phyloP scores from a whole-genome alignment of 2,888 invertebrate genomes.

The Drosophila neoperkinsi region DNA sequence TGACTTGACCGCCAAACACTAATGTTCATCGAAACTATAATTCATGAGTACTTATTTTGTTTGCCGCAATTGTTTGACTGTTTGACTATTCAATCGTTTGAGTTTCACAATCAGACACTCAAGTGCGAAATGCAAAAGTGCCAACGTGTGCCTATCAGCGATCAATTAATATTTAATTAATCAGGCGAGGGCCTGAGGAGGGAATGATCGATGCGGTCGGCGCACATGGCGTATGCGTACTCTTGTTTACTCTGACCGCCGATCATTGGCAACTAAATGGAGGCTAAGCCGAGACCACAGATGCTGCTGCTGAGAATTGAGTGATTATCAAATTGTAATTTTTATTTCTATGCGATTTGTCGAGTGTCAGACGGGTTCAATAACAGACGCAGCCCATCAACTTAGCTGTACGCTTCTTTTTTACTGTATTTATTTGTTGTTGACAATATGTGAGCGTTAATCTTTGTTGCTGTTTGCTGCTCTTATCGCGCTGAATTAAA shows the following conservation, averaged over 20 bases:
- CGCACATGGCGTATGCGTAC: slow-evolving; percentile 64
- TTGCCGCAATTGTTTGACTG: not conserved
- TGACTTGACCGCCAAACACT: not conserved
- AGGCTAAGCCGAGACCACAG: slow-evolving; percentile 52
- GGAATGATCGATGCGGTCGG: slow-evolving; percentile 4
- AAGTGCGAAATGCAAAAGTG: slow-evolving; percentile 52
- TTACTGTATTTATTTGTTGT: slow-evolving; percentile 56
- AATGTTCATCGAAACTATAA: slow-evolving; percentile 4
- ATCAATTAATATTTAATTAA: slow-evolving; percentile 83
- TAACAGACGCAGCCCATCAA: slow-evolving; percentile 53
- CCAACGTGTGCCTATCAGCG: slow-evolving; percentile 69
- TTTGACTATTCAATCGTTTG: slow-evolving; percentile 22
- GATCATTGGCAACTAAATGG: slow-evolving; percentile 30
- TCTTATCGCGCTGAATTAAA: slow-evolving; percentile 82
- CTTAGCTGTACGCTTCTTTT: slow-evolving; percentile 25
- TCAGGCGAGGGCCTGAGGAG: slow-evolving; percentile 45
- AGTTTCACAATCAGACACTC: slow-evolving; percentile 31
- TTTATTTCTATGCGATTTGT: slow-evolving; percentile 77
- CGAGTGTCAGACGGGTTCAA: slow-evolving; percentile 79
- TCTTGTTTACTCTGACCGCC: slow-evolving; percentile 44
- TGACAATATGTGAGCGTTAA: slow-evolving; percentile 62
- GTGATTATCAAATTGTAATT: slow-evolving; percentile 75
- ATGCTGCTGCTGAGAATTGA: slow-evolving; percentile 38
- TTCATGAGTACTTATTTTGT: slow-evolving; percentile 11
- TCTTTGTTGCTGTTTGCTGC: slow-evolving; percentile 17